A percentile compares a stretch with the other conserved stretches of the same genome.
Conservation (phyloP, 2,113 vertebrate species). For the Cephalopterus ornatus region DNA sequence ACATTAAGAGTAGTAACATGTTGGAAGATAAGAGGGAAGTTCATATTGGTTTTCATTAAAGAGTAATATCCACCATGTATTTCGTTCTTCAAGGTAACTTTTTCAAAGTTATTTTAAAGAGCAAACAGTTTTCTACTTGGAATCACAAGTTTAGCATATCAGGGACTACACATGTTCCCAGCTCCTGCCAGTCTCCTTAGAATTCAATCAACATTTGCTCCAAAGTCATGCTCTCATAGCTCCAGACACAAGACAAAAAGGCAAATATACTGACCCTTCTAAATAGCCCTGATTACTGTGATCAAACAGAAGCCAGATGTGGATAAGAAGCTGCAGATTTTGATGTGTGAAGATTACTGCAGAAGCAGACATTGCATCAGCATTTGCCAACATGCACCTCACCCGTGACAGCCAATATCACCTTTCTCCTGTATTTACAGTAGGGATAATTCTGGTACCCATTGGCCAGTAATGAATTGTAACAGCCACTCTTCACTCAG, state of each 20-base stretch:
- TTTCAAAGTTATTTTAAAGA: slow-evolving; percentile 21
- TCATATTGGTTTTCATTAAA: slow-evolving; percentile 26
- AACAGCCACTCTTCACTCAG: not conserved
- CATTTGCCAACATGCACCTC: not conserved
- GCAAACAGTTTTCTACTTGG: not conserved
- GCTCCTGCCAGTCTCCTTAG: not conserved
- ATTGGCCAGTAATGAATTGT: not conserved
- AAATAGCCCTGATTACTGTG: slow-evolving; percentile 32
- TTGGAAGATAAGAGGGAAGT: not conserved
- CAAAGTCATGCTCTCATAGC: not conserved
- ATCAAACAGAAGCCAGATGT: slow-evolving; percentile 33
- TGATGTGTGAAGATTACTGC: not conserved
- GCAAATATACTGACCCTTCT: slow-evolving; percentile 35
- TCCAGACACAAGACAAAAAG: slow-evolving; percentile 31
- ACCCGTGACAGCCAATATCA: not conserved
- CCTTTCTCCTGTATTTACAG: not conserved
- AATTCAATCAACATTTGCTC: slow-evolving; percentile 43
- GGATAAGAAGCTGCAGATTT: not conserved
- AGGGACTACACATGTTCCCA: not conserved
- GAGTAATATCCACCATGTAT: not conserved
- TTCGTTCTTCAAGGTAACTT: slow-evolving; percentile 36
- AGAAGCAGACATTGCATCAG: not conserved
- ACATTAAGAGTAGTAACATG: slow-evolving; percentile 29
- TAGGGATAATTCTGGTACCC: not conserved
- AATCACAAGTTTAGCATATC: slow-evolving; percentile 6